Base-by-base conservation (phyloP, 2,113 vertebrate species). In the Tachysurus vachellii region DNA sequence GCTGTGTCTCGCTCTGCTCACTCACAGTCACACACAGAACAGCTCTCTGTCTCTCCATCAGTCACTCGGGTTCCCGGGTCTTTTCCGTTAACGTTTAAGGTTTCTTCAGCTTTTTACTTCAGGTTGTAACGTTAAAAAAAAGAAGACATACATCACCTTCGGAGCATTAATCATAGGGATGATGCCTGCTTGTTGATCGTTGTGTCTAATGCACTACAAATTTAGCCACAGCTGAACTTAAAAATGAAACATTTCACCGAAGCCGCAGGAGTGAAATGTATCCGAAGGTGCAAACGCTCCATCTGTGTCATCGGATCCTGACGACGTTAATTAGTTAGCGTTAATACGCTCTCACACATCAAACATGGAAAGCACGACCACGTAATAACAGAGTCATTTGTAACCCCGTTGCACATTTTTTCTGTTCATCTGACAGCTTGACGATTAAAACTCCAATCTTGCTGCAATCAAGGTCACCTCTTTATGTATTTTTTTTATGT, bases 241-340 rank as follows among this genome's bases (percentile, higher is more conserved):
- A 68, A 88, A 89, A 44, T 81, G 31, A 81, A 81, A 81, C 56
- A 26, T 44, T 90, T 90, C 44, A 71, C 70, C 31, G 79, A 68
- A 31, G 17, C 79, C 3, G 31, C 79, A 59, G 31, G 79, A 81
- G 88, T n/a, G 83, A 87, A 85, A 86, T 89, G 88, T 47, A 53
- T 75, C 68, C 50, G 31, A 79, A 88, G 90, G 90, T 89, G 87
- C 86, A 85, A 91, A 88, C 87, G 86, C 86, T 82, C 80, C 87
- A 92, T 90, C 91, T 91, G 89, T 87, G 85, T 88, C 47, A 50
- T 0, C 88, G 89, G 89, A 86, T 88, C 89, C 87, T 82, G 87
- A 92, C 85, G 87, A 88, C 90, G 86, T 86, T 92, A 93, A 93
- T 92, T 94, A 89, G 89, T 90, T 89, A 91, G 85, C 57, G 81